Percentiles rank a stretch among this genome's conserved stretches.
Evolutionary conservation across 2,113 vertebrate species (phyloP).

Genomic region (Capreolus pygargus): DNA sequence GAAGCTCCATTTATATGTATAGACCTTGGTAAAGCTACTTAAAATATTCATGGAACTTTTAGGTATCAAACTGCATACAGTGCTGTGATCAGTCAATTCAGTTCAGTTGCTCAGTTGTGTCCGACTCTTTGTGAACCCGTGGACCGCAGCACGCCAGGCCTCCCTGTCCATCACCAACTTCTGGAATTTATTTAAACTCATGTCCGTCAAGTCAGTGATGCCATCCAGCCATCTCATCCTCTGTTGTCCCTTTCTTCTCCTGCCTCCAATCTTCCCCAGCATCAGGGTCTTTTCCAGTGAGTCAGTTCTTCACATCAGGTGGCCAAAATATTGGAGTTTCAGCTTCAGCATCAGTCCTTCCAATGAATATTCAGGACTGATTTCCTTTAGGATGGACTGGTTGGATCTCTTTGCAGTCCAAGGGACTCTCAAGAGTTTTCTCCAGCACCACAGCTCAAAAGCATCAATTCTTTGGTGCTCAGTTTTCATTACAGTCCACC

Average conservation of each 20-base stretch:
- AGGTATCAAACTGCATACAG: not conserved
- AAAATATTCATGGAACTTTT: not conserved
- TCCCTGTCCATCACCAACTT: not conserved
- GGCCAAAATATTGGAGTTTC: not conserved
- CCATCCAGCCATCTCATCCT: not conserved
- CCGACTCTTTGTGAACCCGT: not conserved
- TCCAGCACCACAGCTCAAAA: not conserved
- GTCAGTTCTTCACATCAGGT: not conserved
- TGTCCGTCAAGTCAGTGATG: not conserved
- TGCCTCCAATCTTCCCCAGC: not conserved
- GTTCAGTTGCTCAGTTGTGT: not conserved
- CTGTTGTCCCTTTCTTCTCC: not conserved
- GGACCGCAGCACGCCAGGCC: not conserved
- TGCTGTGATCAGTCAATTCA: not conserved
- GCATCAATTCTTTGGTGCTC: not conserved
- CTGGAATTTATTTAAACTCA: not conserved
- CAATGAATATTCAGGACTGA: not conserved
- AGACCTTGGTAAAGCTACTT: not conserved
- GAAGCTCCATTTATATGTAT: not conserved
- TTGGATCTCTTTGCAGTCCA: not conserved
- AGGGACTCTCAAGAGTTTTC: not conserved
- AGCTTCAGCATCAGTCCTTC: not conserved
- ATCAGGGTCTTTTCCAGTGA: not conserved
- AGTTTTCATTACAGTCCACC: not conserved
- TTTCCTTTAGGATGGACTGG: not conserved